Evolutionary conservation across 2,888 invertebrate species (phyloP), one percentile per base, ranked within the genome.

Genomic region (Punctoribates punctum): DNA sequence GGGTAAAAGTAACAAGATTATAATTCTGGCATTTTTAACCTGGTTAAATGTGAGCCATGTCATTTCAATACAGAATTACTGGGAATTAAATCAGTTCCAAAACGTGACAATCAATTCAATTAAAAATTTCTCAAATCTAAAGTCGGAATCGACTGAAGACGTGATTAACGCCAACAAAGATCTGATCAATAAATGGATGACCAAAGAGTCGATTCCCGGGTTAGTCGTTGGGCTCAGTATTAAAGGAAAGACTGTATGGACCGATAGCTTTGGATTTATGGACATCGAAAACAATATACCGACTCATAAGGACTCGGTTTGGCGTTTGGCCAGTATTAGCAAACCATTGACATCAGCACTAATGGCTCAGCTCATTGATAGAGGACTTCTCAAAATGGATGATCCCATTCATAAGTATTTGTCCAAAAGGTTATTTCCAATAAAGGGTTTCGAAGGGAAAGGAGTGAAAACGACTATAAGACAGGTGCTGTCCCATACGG

Each of bases 301-400:
- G 17, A 67, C 75, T 1, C 25, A 75, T 57, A 57, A 51, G 75
- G 25, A 70, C 48, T 42, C 72, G 15, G 29, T 57, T 34, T 75
- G 57, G 67, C 46, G 75, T 27, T 48, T 75, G 67, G 38, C 42
- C 5, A 27, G 29, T 27, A 57, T 75, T 54, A 70, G 70, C 11
- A 75, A 75, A 62, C 29, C 75, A 20, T 72, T 75, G 25, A 75
- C 75, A 17, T 17, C 75, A 25, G 75, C 54, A 42, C 34, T 72
- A 27, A 29, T 75, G 15, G 75, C 48, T 5, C 1, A 11, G 20
- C 42, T 75, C 6, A 29, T 75, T 15, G 72, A 75, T 20, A 48
- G 23, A 48, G 70, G 42, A 38, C 17, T 60, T 8, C 23, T 75
- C 17, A 25, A 38, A 27, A n/a, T 65, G 25, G 25, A 75, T 38